A percentile compares a stretch with the other conserved stretches of the same genome.
Evolutionary conservation across 2,888 invertebrate species (phyloP).

Genomic region (Pterostichus madidus): DNA sequence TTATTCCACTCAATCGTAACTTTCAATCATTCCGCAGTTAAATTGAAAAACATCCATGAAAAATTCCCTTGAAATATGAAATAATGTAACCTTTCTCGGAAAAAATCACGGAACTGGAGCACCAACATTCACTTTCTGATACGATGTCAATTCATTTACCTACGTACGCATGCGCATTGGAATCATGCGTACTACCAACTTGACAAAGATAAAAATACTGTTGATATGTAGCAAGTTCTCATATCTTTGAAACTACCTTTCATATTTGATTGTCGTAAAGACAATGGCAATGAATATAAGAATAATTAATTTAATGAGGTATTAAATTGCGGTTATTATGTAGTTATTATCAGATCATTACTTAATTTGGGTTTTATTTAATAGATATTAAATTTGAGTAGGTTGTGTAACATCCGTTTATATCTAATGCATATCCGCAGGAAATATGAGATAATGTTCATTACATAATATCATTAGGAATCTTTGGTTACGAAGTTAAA

Average conservation of each 20-base stretch:
- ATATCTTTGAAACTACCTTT: not conserved
- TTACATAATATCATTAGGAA: too few relatives aligned
- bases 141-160: conserved; percentile 38
- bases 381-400: too few relatives aligned
- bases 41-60: not conserved
- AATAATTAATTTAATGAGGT: conserved; percentile 18
- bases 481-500: too few relatives aligned
- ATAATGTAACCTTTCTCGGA: conserved; percentile 45
- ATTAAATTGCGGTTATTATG: not conserved
- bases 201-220: too few relatives aligned
- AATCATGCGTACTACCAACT: not conserved
- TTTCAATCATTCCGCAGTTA: conserved; percentile 39
- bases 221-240: conserved; percentile 29
- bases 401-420: too few relatives aligned
- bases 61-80: conserved; percentile 44
- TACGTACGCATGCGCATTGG: not conserved
- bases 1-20: conserved; percentile 1
- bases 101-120: conserved; percentile 55
- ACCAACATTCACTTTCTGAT: conserved; percentile 59
- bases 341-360: not conserved
- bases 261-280: conserved; percentile 2
- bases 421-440: too few relatives aligned
- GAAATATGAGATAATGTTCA: too few relatives aligned
- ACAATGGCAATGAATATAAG: conserved; percentile 41
- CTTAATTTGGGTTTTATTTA: not conserved